Evolutionary conservation across 2,888 invertebrate genomes (phyloP).

Genomic region (Lycocerus yunnanus): DNA sequence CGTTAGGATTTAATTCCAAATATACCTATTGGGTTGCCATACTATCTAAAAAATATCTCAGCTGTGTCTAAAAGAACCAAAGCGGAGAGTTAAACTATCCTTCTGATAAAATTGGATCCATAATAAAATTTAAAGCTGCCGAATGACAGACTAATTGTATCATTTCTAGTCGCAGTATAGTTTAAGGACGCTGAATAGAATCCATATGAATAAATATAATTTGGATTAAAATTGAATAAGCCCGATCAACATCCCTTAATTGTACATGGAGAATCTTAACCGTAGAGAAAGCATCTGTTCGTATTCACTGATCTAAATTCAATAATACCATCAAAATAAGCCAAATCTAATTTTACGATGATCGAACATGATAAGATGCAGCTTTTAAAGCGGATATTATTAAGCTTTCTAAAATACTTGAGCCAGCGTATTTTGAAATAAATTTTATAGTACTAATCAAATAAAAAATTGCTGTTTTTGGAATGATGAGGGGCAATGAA

Average conservation of each 20-base stretch:
- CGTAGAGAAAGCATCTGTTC: slow-evolving; percentile 24
- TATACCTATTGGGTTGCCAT: too few species aligned
- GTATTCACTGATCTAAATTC: slow-evolving; percentile 24
- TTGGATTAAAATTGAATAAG: slow-evolving; percentile 22
- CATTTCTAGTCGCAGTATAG: slow-evolving; percentile 9
- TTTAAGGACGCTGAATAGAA: slow-evolving; percentile 8
- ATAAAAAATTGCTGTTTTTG: neutral
- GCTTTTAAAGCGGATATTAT: slow-evolving; percentile 8
- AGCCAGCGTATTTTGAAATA: neutral
- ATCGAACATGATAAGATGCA: slow-evolving; percentile 24
- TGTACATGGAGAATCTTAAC: slow-evolving; percentile 14
- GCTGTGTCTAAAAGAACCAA: neutral
- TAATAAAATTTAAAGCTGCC: neutral
- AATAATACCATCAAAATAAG: slow-evolving; percentile 32
- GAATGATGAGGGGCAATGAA: neutral
- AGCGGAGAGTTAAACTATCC: neutral
- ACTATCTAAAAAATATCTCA: too few species aligned
- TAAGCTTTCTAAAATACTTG: slow-evolving; percentile 1
- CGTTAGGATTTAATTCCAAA: neutral
- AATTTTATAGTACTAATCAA: neutral
- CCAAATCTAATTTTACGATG: slow-evolving; percentile 29
- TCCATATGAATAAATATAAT: slow-evolving; percentile 16
- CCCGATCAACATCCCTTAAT: slow-evolving; percentile 31
- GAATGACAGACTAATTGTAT: slow-evolving; percentile 25
- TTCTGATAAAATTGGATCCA: neutral